phyloP scores from a whole-genome alignment of 2,888 invertebrate genomes.

The Tetanocera ferruginea region DNA sequence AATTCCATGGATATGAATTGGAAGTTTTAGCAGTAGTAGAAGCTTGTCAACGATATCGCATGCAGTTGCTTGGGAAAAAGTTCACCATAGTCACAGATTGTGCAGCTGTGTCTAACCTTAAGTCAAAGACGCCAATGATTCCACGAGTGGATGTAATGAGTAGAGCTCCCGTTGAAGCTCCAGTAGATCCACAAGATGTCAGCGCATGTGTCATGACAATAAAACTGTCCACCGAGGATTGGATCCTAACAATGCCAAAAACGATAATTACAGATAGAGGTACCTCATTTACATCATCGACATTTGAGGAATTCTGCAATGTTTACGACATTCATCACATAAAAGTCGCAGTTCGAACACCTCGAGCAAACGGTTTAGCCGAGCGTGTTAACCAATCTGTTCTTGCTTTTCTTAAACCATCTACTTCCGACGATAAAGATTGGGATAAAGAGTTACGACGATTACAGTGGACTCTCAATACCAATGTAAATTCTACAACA shows the following conservation, averaged over 20 bases:
- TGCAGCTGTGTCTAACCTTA: conserved; percentile 1
- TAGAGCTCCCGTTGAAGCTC: conserved; percentile 35
- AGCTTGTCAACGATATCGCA: conserved; percentile 30
- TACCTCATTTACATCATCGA: conserved; percentile 21
- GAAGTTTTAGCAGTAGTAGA: conserved; percentile 28
- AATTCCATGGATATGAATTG: conserved; percentile 24
- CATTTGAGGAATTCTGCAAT: conserved; percentile 8
- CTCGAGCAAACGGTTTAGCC: too few relatives aligned
- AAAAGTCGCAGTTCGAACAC: conserved; percentile 33
- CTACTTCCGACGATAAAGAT: too few relatives aligned
- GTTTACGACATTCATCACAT: conserved; percentile 14
- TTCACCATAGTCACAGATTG: conserved; percentile 34
- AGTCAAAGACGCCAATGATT: not conserved
- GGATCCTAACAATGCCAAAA: conserved; percentile 37
- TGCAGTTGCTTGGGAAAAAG: conserved; percentile 21
- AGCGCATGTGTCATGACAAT: conserved; percentile 25
- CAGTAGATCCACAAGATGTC: too few relatives aligned
- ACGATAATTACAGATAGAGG: conserved; percentile 30
- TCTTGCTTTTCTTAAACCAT: too few relatives aligned
- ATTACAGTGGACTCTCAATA: too few relatives aligned
- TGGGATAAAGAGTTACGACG: too few relatives aligned
- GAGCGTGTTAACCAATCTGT: too few relatives aligned
- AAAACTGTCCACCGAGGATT: conserved; percentile 26
- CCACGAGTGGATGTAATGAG: conserved; percentile 40
- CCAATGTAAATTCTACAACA: too few relatives aligned